phyloP scores from a whole-genome alignment of 1,140 invertebrate species.

The Helicoverpa zea region DNA sequence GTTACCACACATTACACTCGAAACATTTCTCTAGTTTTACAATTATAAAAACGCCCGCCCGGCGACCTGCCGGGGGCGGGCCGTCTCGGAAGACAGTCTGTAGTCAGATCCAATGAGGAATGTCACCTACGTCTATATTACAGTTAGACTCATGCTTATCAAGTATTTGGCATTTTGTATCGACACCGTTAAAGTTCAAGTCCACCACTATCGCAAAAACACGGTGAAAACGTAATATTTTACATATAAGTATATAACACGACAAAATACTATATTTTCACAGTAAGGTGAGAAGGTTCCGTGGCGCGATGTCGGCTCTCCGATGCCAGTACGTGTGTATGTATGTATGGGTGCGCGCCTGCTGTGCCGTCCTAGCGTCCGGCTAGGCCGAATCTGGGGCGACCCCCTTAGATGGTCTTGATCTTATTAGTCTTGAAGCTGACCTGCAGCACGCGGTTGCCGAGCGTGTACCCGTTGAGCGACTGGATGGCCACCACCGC shows the following conservation, averaged over 20 bases:
- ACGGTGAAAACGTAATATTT: conserved; percentile 51
- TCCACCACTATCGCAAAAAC: conserved; percentile 30
- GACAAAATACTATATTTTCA: conserved; percentile 50
- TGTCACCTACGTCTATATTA: conserved; percentile 44
- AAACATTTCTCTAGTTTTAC: conserved; percentile 50
- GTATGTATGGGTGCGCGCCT: conserved; percentile 84
- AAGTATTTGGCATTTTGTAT: conserved; percentile 44
- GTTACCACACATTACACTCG: conserved; percentile 36
- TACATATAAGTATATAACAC: conserved; percentile 43
- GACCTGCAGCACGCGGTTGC: conserved; percentile 99
- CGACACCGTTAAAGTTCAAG: conserved; percentile 44
- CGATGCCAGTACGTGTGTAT: conserved; percentile 50
- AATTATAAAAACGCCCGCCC: conserved; percentile 71
- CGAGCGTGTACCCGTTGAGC: conserved; percentile 98
- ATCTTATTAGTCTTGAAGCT: conserved; percentile 99
- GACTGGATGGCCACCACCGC: conserved; percentile 98
- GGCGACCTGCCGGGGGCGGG: conserved; percentile 50
- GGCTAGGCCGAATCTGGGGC: conserved; percentile 76
- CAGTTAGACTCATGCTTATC: conserved; percentile 42
- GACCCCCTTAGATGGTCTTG: conserved; percentile 92
- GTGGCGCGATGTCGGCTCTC: conserved; percentile 44
- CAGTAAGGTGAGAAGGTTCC: conserved; percentile 38
- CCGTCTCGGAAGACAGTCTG: conserved; percentile 76
- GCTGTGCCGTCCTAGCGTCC: conserved; percentile 85
- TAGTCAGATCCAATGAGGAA: conserved; percentile 61